A percentile compares a stretch with the other conserved stretches of the same genome.
phyloP scores from a whole-genome alignment of 2,797 vertebrate genomes.

The Pangasius djambal region DNA sequence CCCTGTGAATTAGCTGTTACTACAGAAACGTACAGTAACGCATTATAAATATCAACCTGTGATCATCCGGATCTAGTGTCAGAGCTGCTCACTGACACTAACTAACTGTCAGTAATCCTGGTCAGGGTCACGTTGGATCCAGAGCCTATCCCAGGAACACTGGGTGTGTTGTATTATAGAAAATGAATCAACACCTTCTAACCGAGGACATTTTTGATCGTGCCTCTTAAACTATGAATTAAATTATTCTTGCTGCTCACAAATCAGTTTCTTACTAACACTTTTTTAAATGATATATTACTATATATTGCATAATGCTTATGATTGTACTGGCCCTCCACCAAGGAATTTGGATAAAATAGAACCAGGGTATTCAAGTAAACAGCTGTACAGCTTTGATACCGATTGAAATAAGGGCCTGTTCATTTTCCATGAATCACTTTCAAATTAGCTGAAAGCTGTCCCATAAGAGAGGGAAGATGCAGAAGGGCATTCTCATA shows the following conservation, averaged over 20 bases:
- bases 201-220: background rate
- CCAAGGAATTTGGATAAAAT: background rate
- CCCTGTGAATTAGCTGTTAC: background rate
- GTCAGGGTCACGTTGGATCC: background rate
- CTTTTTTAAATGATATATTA: background rate
- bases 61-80: background rate
- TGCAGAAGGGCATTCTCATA: slow-evolving; percentile 20
- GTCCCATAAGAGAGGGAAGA: background rate
- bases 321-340: background rate
- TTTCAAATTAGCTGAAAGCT: slow-evolving; percentile 50
- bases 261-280: background rate
- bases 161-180: background rate
- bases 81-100: background rate
- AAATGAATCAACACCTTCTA: background rate
- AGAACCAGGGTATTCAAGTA: slow-evolving; percentile 28
- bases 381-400: slow-evolving; percentile 38
- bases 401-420: slow-evolving; percentile 36
- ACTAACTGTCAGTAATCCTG: slow-evolving; percentile 1
- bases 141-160: background rate
- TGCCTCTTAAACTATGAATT: background rate
- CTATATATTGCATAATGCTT: background rate
- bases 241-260: background rate
- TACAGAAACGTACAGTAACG: background rate
- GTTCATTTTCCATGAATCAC: slow-evolving; percentile 44
- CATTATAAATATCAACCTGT: background rate